Conservation (phyloP, 1,140 invertebrate species). For the Temnothorax nylanderi region DNA sequence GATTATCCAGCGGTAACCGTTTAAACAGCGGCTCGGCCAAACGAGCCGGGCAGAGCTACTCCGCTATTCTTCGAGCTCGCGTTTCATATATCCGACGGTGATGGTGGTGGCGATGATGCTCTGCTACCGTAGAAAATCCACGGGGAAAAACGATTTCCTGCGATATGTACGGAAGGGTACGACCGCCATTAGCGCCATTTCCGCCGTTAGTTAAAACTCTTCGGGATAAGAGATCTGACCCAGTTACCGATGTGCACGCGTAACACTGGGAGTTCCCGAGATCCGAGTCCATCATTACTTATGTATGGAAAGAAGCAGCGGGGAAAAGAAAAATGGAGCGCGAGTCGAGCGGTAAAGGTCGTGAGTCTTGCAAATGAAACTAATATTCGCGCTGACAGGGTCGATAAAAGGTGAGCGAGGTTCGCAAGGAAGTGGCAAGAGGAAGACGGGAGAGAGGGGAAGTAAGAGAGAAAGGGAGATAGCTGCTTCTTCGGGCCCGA, state of each 20-base stretch:
- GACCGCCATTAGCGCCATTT: constrained; percentile 41
- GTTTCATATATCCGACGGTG: constrained; percentile 38
- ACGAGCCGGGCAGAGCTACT: constrained; percentile 14
- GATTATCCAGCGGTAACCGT: constrained; percentile 35
- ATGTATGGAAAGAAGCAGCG: constrained; percentile 41
- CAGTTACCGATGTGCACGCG: constrained; percentile 25
- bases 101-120: background rate
- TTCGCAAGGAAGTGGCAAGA: background rate
- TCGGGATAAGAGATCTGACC: constrained; percentile 52
- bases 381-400: constrained; percentile 71
- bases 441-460: background rate
- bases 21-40: constrained; percentile 41
- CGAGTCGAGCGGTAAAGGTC: constrained; percentile 59
- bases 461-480: background rate
- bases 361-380: constrained; percentile 76
- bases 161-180: constrained; percentile 24
- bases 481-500: constrained; percentile 31
- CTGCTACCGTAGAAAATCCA: background rate
- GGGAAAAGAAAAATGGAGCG: constrained; percentile 41
- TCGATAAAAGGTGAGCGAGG: constrained; percentile 39
- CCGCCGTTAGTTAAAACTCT: constrained; percentile 41
- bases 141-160: constrained; percentile 14
- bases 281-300: constrained; percentile 58
- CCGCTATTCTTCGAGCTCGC: constrained; percentile 35
- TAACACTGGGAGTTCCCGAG: constrained; percentile 17